Evolutionary conservation across 2,113 vertebrate species (phyloP).

Genomic region (Varanus komodoensis): DNA sequence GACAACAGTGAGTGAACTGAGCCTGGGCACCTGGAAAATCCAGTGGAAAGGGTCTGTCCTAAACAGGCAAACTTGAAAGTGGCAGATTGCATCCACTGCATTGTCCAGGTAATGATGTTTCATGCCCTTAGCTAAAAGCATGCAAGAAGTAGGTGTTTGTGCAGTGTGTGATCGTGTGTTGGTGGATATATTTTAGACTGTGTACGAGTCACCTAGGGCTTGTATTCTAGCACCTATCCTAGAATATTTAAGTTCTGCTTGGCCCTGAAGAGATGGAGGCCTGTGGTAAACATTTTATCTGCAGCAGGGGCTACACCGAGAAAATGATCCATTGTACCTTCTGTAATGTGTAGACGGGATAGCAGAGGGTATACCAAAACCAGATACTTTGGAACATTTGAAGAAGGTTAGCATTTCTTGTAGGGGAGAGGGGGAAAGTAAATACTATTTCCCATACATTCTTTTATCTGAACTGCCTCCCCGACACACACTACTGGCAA

Average conservation of each 20-base stretch:
- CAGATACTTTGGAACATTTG: slow-evolving; percentile 11
- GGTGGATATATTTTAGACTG: background rate
- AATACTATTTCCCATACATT: background rate
- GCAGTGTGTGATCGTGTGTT: background rate
- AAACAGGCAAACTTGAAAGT: background rate
- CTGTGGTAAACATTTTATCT: background rate
- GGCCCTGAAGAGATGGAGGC: background rate
- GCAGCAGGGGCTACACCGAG: background rate
- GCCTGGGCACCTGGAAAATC: background rate
- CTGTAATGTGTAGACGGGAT: background rate
- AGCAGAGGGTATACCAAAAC: background rate
- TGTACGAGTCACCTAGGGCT: background rate
- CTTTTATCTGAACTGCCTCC: slow-evolving; percentile 6
- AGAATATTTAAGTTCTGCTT: accelerated
- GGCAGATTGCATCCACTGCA: accelerated
- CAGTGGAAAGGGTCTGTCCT: background rate
- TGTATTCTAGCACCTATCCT: background rate
- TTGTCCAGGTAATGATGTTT: background rate
- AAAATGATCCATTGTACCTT: background rate
- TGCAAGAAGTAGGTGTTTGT: background rate
- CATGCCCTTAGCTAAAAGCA: background rate
- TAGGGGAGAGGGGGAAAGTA: background rate
- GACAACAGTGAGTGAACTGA: background rate
- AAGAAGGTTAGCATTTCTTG: background rate
- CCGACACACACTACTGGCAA: background rate